Evolutionary conservation across 2,888 invertebrate genomes (phyloP).

Genomic region (Xestia rhomboidea): DNA sequence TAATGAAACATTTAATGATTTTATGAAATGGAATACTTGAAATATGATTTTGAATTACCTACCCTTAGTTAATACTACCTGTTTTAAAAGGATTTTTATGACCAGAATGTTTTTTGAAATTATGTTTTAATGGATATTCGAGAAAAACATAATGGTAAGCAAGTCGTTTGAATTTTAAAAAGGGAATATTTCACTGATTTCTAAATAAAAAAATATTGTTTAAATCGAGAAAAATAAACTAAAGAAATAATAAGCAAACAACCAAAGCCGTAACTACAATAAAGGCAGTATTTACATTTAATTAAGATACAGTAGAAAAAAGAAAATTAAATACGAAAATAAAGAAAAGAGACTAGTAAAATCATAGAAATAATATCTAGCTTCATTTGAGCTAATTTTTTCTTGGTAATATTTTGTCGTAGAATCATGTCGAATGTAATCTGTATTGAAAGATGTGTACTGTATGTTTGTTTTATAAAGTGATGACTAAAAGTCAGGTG

Average conservation of each 20-base stretch:
- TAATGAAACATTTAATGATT: slow-evolving; percentile 31
- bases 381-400: neutral
- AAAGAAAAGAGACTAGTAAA: neutral
- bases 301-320: neutral
- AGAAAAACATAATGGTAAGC: slow-evolving; percentile 27
- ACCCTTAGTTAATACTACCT: neutral
- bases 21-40: neutral
- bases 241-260: slow-evolving; percentile 58
- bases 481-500: slow-evolving; percentile 33
- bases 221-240: slow-evolving; percentile 25
- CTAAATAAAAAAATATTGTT: neutral
- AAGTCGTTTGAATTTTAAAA: neutral
- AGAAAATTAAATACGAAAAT: slow-evolving; percentile 26
- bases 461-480: slow-evolving; percentile 25
- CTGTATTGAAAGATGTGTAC: slow-evolving; percentile 34
- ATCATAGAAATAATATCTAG: neutral
- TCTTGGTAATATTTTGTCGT: neutral
- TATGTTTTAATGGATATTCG: slow-evolving; percentile 10
- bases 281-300: slow-evolving; percentile 59
- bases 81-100: neutral
- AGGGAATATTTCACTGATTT: neutral
- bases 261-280: slow-evolving; percentile 61
- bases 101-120: neutral
- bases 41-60: neutral
- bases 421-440: neutral